Conservation (phyloP, 2,113 vertebrate genomes). For the Leucopternis melanops region DNA sequence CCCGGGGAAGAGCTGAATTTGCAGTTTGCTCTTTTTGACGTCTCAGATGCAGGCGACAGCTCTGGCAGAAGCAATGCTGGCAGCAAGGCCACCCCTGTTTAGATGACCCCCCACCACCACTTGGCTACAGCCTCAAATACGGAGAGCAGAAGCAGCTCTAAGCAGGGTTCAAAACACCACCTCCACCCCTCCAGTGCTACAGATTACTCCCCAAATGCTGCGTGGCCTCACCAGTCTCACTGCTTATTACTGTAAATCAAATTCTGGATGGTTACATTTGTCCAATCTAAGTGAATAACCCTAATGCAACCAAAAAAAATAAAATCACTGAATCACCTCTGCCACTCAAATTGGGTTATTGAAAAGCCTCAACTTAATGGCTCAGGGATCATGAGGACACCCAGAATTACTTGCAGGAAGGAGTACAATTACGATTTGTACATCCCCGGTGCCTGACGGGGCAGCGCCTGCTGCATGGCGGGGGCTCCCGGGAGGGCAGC, state of each 20-base stretch:
- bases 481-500: not conserved
- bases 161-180: not conserved
- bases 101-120: not conserved
- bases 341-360: not conserved
- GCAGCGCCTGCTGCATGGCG: not conserved
- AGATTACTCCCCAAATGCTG: not conserved
- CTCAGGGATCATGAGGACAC: not conserved
- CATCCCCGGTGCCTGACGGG: fast-evolving
- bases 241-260: not conserved
- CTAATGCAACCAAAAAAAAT: not conserved
- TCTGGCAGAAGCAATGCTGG: not conserved
- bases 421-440: fast-evolving
- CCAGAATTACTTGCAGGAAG: not conserved
- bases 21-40: not conserved
- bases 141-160: not conserved
- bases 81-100: not conserved
- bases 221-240: fast-evolving
- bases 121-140: not conserved
- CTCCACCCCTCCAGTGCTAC: not conserved
- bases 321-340: not conserved
- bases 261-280: not conserved
- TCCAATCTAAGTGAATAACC: not conserved
- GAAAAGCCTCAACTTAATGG: not conserved
- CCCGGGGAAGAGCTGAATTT: not conserved
- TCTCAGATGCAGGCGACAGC: not conserved